Evolutionary conservation across 2,888 invertebrate genomes (phyloP).

Genomic region (Cryptops parisi): DNA sequence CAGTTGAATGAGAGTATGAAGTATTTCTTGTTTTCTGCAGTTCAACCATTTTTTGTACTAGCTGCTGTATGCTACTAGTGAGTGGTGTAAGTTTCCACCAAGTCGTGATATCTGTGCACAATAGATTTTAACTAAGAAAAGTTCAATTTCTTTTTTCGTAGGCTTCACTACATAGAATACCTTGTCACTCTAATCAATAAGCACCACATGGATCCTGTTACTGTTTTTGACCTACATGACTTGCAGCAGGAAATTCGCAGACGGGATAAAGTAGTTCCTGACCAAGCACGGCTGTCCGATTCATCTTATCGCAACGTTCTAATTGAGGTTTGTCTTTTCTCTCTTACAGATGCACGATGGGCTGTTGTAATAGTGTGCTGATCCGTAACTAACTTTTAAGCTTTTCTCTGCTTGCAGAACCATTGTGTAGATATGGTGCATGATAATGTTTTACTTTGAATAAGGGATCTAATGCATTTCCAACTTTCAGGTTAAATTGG

Average conservation of each 20-base stretch:
- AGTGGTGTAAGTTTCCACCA: too few relatives aligned
- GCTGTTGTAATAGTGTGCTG: not conserved
- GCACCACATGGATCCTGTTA: constrained; percentile 57
- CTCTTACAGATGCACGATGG: not conserved
- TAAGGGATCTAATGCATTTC: too few relatives aligned
- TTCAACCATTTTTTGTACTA: too few relatives aligned
- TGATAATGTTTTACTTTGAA: too few relatives aligned
- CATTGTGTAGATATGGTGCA: too few relatives aligned
- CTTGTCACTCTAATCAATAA: constrained; percentile 59
- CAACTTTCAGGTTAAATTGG: too few relatives aligned
- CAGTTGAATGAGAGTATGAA: too few relatives aligned
- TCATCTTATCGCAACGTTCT: constrained; percentile 70
- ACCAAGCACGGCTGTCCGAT: constrained; percentile 65
- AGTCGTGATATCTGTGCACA: too few relatives aligned
- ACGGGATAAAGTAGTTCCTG: constrained; percentile 55
- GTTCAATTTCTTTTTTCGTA: constrained; percentile 35
- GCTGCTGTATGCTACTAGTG: too few relatives aligned
- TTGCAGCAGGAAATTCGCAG: constrained; percentile 64
- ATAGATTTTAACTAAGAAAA: not conserved
- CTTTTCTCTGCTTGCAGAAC: too few relatives aligned
- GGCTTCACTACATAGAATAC: constrained; percentile 82
- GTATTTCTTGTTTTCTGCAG: too few relatives aligned
- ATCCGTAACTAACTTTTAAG: too few relatives aligned
- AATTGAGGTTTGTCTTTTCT: constrained; percentile 48
- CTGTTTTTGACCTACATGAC: constrained; percentile 60